Conservation (phyloP, 2,113 vertebrate genomes). For the Aphyosemion australe region DNA sequence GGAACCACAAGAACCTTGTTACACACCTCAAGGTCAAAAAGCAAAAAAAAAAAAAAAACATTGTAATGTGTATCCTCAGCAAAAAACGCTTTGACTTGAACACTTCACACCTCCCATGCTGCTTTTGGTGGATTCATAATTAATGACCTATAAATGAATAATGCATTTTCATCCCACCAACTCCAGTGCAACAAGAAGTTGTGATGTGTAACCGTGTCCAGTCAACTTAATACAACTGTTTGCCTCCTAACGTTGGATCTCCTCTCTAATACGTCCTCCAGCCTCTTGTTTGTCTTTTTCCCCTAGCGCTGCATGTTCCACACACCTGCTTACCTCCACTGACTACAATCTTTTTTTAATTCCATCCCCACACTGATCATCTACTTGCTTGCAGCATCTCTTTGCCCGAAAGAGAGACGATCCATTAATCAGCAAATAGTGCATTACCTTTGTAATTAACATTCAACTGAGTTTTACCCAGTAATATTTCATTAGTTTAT, state of each 20-base stretch:
- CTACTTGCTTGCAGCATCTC: conserved; percentile 57
- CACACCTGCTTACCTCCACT: conserved; percentile 53
- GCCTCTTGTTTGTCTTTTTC: conserved; percentile 6
- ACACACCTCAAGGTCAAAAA: conserved; percentile 59
- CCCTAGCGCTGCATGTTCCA: conserved; percentile 29
- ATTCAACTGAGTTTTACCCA: conserved; percentile 93
- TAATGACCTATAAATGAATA: conserved; percentile 77
- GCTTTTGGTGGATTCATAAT: conserved; percentile 73
- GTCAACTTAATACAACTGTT: conserved; percentile 59
- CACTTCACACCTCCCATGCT: conserved; percentile 70
- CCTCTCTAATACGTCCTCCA: conserved; percentile 3
- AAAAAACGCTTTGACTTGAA: conserved; percentile 62
- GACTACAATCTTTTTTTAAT: conserved; percentile 39
- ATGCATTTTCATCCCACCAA: conserved; percentile 73
- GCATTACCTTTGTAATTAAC: conserved; percentile 96
- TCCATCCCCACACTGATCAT: conserved; percentile 54
- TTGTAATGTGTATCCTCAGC: conserved; percentile 63
- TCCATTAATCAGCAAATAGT: conserved; percentile 99
- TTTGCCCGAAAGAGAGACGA: conserved; percentile 81
- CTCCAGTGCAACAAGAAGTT: conserved; percentile 65
- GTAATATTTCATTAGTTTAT: conserved; percentile 95
- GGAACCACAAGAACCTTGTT: conserved; percentile 50
- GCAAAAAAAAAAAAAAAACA: conserved; percentile 68
- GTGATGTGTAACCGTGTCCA: conserved; percentile 67
- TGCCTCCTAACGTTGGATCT: conserved; percentile 38